Evolutionary conservation across 2,888 invertebrate species (phyloP).

Genomic region (Digitonthophagus gazella): DNA sequence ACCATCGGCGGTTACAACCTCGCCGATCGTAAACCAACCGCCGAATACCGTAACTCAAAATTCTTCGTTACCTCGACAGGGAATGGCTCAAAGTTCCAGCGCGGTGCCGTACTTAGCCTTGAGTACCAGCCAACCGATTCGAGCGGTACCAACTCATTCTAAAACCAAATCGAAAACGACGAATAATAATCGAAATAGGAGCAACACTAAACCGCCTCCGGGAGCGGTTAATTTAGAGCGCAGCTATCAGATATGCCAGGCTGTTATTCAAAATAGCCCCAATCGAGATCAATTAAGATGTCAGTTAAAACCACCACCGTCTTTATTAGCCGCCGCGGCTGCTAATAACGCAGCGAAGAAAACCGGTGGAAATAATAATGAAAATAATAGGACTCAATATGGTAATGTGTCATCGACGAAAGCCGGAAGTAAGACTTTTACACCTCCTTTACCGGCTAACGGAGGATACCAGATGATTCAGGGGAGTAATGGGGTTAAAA

Average conservation of each 20-base stretch:
- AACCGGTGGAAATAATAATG: slow-evolving; percentile 27
- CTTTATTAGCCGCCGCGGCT: slow-evolving; percentile 61
- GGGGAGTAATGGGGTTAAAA: slow-evolving; percentile 49
- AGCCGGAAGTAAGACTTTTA: slow-evolving; percentile 47
- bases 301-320: slow-evolving; percentile 83
- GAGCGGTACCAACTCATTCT: slow-evolving; percentile 51
- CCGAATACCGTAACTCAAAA: slow-evolving; percentile 33
- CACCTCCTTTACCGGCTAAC: slow-evolving; percentile 48
- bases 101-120: slow-evolving; percentile 54
- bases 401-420: slow-evolving; percentile 49
- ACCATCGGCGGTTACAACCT: slow-evolving; percentile 48
- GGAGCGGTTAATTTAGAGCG: slow-evolving; percentile 90
- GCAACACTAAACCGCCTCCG: slow-evolving; percentile 75
- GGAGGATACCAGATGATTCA: slow-evolving; percentile 43
- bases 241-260: slow-evolving; percentile 92
- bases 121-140: slow-evolving; percentile 53
- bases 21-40: slow-evolving; percentile 43
- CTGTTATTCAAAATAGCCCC: slow-evolving; percentile 91
- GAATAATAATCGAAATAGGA: slow-evolving; percentile 53
- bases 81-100: slow-evolving; percentile 52
- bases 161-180: slow-evolving; percentile 43
- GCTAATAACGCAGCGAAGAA: slow-evolving; percentile 40
- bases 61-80: slow-evolving; percentile 35
- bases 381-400: slow-evolving; percentile 48
- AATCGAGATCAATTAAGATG: slow-evolving; percentile 84